These are phyloP conservation scores for Torymus auratus DNA, from an alignment of 2,888 invertebrate species.

Conservation along the genomic window DNA sequence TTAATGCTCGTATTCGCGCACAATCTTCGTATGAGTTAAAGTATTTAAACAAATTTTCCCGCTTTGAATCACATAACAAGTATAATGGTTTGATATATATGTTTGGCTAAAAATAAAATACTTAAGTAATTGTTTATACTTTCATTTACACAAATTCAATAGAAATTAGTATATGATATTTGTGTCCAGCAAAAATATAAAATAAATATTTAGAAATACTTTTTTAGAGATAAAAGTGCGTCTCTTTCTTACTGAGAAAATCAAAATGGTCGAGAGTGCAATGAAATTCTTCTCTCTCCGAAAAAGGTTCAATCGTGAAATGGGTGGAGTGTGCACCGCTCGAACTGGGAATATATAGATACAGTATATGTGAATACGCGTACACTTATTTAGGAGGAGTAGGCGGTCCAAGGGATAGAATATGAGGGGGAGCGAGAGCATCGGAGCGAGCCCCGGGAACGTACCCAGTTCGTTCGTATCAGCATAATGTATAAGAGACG, in stretches of 20 bases:
- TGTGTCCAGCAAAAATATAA: not conserved
- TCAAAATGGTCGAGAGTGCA: constrained; percentile 51
- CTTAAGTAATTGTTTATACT: no score
- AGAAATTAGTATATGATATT: no score
- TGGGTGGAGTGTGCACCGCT: constrained; percentile 45
- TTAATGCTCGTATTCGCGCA: no score
- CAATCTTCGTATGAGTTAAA: no score
- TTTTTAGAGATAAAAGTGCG: constrained; percentile 17
- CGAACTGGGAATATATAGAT: not conserved
- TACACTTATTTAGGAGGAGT: constrained; percentile 44
- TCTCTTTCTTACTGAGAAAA: constrained; percentile 18
- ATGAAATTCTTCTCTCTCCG: constrained; percentile 42
- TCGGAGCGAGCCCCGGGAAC: constrained; percentile 53
- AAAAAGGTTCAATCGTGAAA: constrained; percentile 53
- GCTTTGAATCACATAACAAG: no score
- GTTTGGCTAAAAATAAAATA: no score
- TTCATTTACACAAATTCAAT: no score
- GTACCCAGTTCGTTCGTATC: constrained; percentile 67
- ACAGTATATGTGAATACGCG: constrained; percentile 1
- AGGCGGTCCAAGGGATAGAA: constrained; percentile 58
- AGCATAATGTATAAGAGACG: constrained; percentile 71
- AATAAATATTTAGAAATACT: constrained; percentile 1
- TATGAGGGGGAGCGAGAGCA: constrained; percentile 54
- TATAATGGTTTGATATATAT: no score
- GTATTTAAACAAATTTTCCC: no score